Evolutionary conservation across 2,888 invertebrate species (phyloP).

Genomic region (Syrista parreyssii): DNA sequence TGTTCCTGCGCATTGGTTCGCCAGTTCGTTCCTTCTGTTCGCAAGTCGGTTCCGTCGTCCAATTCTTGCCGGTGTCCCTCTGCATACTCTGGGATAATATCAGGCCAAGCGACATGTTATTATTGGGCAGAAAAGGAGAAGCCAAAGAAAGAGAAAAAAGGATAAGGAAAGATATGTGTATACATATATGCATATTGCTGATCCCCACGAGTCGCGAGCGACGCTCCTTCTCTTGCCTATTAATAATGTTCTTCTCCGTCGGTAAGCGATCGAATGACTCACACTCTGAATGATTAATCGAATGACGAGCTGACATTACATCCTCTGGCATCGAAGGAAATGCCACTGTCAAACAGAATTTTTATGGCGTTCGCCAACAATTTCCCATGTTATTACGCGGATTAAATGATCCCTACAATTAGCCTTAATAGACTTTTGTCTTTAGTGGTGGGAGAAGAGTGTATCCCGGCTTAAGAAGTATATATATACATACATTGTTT

Average conservation of each 20-base stretch:
- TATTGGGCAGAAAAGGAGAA: not conserved
- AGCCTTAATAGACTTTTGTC: too few relatives aligned
- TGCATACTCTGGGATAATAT: not conserved
- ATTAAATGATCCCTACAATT: too few relatives aligned
- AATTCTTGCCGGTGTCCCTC: too few relatives aligned
- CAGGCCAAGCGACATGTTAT: constrained; percentile 5
- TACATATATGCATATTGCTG: constrained; percentile 1
- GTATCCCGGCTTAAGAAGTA: too few relatives aligned
- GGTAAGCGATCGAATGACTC: constrained; percentile 51
- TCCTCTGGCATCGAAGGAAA: not conserved
- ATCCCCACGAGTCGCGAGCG: not conserved
- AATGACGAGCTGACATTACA: constrained; percentile 24
- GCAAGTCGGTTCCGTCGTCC: too few relatives aligned
- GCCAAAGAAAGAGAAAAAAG: not conserved
- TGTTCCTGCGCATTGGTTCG: too few relatives aligned
- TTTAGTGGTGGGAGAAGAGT: too few relatives aligned
- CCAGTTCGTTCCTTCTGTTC: too few relatives aligned
- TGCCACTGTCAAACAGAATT: not conserved
- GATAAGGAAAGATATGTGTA: not conserved
- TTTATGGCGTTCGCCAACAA: not conserved
- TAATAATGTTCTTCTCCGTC: constrained; percentile 32
- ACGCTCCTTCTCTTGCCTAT: constrained; percentile 21
- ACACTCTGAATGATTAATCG: constrained; percentile 55
- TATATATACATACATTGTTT: too few relatives aligned
- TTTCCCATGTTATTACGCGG: too few relatives aligned